Percentiles rank a stretch among this genome's conserved stretches.
Evolutionary conservation across 2,113 vertebrate species (phyloP).

Genomic region (Crypturellus undulatus): DNA sequence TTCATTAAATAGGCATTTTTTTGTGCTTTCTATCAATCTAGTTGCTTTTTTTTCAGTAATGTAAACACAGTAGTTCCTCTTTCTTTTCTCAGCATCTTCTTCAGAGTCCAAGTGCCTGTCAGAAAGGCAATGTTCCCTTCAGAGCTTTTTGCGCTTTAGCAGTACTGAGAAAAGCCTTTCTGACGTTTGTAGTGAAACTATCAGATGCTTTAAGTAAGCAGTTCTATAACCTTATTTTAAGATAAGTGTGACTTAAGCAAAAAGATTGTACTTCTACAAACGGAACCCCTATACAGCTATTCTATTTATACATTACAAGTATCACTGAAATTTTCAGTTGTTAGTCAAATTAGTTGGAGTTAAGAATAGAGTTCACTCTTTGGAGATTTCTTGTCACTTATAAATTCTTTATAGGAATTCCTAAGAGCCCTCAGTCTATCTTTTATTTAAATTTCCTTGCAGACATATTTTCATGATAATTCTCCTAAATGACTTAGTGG

Average conservation of each 20-base stretch:
- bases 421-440: neutral
- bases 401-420: neutral
- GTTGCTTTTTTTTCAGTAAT: neutral
- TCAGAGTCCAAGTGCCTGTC: neutral
- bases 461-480: neutral
- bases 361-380: slow-evolving; percentile 13
- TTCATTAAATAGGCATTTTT: neutral
- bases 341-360: neutral
- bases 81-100: neutral
- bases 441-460: slow-evolving; percentile 15
- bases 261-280: neutral
- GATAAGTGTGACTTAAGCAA: neutral
- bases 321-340: neutral
- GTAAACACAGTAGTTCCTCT: neutral
- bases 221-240: neutral
- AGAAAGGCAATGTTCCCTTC: neutral
- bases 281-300: neutral
- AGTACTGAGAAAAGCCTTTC: slow-evolving; percentile 32
- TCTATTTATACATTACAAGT: neutral
- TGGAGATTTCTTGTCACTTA: neutral
- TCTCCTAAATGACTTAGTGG: neutral
- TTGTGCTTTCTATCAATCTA: neutral
- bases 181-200: slow-evolving; percentile 46
- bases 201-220: slow-evolving; percentile 47
- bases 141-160: slow-evolving; percentile 39